Percentiles rank a stretch among this genome's conserved stretches.
phyloP scores from a whole-genome alignment of 37 sponge, comb jelly and placozoan species.

The Beroe forskalii region DNA sequence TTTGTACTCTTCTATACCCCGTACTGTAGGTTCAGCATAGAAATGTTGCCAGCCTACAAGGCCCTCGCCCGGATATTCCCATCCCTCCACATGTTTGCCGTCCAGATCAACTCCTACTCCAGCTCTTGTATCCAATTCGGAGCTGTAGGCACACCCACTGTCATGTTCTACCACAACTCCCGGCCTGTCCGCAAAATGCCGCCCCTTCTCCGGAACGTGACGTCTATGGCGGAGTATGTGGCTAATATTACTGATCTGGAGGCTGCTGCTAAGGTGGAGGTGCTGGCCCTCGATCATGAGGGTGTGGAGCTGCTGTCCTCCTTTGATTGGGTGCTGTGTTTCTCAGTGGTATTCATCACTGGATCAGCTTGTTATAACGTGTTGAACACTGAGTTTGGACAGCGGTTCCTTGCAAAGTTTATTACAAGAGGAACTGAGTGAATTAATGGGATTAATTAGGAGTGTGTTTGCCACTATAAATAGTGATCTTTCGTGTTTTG shows the following conservation, averaged over 20 bases:
- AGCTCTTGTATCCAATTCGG: constrained; percentile 56
- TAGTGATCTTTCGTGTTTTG: too few relatives aligned
- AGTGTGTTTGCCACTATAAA: too few relatives aligned
- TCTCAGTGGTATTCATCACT: constrained; percentile 1
- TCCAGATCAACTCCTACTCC: constrained; percentile 49
- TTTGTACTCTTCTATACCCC: constrained; percentile 17
- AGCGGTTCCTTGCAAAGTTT: constrained; percentile 4
- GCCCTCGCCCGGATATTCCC: constrained; percentile 5
- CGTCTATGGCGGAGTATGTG: not conserved
- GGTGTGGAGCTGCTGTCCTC: constrained; percentile 1
- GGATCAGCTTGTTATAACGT: constrained; percentile 43
- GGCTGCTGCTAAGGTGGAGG: not conserved
- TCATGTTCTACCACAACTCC: constrained; percentile 44
- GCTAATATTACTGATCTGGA: constrained; percentile 25
- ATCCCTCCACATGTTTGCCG: not conserved
- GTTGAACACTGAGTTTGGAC: not conserved
- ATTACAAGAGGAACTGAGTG: too few relatives aligned
- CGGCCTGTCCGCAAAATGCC: constrained; percentile 22
- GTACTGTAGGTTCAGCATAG: constrained; percentile 40
- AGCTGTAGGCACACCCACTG: constrained; percentile 47
- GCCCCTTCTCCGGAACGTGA: not conserved
- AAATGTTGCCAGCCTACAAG: constrained; percentile 14
- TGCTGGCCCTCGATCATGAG: not conserved
- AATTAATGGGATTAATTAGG: too few relatives aligned
- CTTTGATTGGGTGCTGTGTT: constrained; percentile 28